These are phyloP conservation scores for Ciconia boyciana DNA, from an alignment of 2,113 vertebrate genomes.

Conservation along the genomic window DNA sequence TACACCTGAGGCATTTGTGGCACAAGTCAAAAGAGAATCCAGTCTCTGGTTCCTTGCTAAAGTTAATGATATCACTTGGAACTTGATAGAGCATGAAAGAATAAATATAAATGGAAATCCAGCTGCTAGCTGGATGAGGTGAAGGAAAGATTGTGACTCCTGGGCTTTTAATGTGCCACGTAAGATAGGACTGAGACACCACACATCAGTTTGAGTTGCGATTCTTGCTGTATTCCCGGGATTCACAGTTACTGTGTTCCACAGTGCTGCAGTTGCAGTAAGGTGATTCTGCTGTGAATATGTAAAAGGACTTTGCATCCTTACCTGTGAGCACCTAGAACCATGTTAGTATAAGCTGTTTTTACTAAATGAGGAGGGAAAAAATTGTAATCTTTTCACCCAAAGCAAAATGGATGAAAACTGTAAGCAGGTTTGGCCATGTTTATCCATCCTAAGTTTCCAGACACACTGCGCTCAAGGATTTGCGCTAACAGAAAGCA, in stretches of 20 bases:
- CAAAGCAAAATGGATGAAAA: background rate
- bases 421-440: background rate
- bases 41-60: background rate
- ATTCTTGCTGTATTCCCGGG: background rate
- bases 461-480: rapidly evolving
- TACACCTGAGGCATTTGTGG: background rate
- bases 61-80: background rate
- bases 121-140: background rate
- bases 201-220: background rate
- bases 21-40: background rate
- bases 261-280: background rate
- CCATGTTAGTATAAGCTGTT: background rate
- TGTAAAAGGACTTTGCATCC: background rate
- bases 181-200: background rate
- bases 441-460: background rate
- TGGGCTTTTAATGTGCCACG: background rate
- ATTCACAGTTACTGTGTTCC: background rate
- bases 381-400: background rate
- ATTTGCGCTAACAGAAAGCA: background rate
- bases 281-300: background rate
- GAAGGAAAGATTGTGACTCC: background rate
- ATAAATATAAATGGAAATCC: background rate
- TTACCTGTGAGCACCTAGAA: background rate
- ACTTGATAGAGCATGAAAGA: background rate
- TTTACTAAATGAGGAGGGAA: background rate